These are phyloP conservation scores for Dolichopus griseipennis DNA, from an alignment of 2,888 invertebrate genomes.

Conservation along the genomic window DNA sequence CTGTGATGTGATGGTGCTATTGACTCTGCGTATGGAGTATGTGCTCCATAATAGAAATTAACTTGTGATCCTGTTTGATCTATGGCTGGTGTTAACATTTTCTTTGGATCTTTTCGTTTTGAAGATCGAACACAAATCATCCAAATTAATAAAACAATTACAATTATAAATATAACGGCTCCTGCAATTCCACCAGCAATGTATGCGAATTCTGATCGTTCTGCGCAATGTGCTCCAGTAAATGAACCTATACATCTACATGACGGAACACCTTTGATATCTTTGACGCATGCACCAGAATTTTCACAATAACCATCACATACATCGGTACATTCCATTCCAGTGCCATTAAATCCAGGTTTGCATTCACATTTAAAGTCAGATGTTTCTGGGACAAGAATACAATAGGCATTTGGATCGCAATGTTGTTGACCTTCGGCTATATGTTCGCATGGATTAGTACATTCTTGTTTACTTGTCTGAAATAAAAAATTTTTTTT, in stretches of 20 bases:
- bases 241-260: constrained; percentile 88
- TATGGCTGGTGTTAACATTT: constrained; percentile 77
- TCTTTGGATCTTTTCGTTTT: constrained; percentile 82
- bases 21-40: constrained; percentile 89
- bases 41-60: constrained; percentile 92
- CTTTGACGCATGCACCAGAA: constrained; percentile 79
- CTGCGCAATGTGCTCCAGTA: constrained; percentile 78
- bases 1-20: constrained; percentile 93
- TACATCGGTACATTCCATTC: constrained; percentile 69
- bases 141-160: constrained; percentile 88
- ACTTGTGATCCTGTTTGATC: constrained; percentile 90
- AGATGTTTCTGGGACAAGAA: constrained; percentile 70
- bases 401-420: constrained; percentile 77
- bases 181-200: constrained; percentile 91
- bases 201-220: constrained; percentile 91
- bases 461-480: constrained; percentile 74
- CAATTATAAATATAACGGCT: constrained; percentile 85
- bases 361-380: constrained; percentile 89
- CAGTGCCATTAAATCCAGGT: constrained; percentile 85
- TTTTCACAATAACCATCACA: constrained; percentile 83
- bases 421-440: constrained; percentile 74
- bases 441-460: constrained; percentile 78
- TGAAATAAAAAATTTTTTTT: constrained; percentile 40
- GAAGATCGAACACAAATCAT: constrained; percentile 94
- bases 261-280: constrained; percentile 70